Base-by-base conservation (phyloP, 2,113 vertebrate genomes). In the Gobiocypris rarus region DNA sequence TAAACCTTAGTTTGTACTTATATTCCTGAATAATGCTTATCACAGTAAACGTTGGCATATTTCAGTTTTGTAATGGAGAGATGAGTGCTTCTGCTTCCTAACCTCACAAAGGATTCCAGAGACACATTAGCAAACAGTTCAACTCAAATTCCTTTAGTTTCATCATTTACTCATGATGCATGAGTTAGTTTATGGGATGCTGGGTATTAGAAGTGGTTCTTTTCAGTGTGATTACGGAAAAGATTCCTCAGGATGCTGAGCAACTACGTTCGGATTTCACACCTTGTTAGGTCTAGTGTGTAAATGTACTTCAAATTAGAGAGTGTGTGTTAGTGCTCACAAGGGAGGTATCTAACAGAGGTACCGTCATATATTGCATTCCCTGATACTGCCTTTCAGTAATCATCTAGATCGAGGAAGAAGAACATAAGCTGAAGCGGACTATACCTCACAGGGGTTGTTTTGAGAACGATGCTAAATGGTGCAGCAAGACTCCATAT, bases 81-180 rank as follows among this genome's bases (percentile, higher is more conserved):
- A 56, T 75, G 43, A 13, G 22, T 59, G 14, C 50, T 45, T 61
- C 82, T 59, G 9, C 50, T 45, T 61, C 82, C 41, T 48, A 82
- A 82, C 61, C 14, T 45, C 22, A n/a, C 31, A n/a, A 81, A 67
- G 24, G 41, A 24, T 85, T 7, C 9, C 4, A 58, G 4, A 58
- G 5, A n/a, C 80, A 77, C 80, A 71, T 75, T 75, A 71, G 28
- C 26, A 77, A 71, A 77, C 69, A 56, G 81, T 75, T 69, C 79
- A 82, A 26, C 24, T 82, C 34, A 65, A 69, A 73, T 81, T 50
- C 24, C 45, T 67, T 65, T 52, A 76, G 59, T 76, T 76, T 75
- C 58, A 50, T 50, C 13, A 65, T 65, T 15, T 50, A 50, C 34
- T 82, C 59, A 22, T 45, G 52, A 69, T 34, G 81, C 45, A 76